A percentile compares a stretch with the other conserved stretches of the same genome.
phyloP scores from a whole-genome alignment of 2,888 invertebrate genomes.

The Dryocosmus kuriphilus region DNA sequence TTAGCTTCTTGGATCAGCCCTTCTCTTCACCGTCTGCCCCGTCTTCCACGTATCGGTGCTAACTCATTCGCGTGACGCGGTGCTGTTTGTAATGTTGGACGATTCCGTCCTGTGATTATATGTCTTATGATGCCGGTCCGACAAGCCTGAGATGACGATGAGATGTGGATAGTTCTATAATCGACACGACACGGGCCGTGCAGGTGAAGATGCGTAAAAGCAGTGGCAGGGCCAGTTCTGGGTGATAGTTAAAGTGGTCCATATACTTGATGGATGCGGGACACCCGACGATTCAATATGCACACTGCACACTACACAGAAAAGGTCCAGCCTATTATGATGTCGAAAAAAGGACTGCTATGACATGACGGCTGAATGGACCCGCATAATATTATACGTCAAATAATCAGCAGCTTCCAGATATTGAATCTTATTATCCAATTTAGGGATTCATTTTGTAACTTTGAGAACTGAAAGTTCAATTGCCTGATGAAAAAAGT shows the following conservation, averaged over 20 bases:
- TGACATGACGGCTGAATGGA: neutral
- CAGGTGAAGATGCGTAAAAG: neutral
- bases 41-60: constrained; percentile 51
- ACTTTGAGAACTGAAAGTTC: no score
- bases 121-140: constrained; percentile 47
- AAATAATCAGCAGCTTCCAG: neutral
- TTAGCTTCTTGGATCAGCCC: constrained; percentile 34
- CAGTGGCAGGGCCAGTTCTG: constrained; percentile 6
- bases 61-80: constrained; percentile 65
- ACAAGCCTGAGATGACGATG: constrained; percentile 11
- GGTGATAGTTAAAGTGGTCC: constrained; percentile 18
- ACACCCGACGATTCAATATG: constrained; percentile 6
- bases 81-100: constrained; percentile 59
- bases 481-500: no score
- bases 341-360: neutral
- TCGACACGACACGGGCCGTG: constrained; percentile 4
- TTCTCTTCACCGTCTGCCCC: constrained; percentile 44
- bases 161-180: neutral
- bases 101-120: constrained; percentile 58
- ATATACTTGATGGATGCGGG: constrained; percentile 7
- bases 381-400: neutral
- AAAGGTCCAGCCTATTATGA: constrained; percentile 18
- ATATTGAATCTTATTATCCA: neutral
- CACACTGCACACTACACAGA: neutral
- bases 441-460: no score